Percentiles rank a stretch among this genome's conserved stretches.
Evolutionary conservation across 1,140 invertebrate species (phyloP).

Genomic region (Brachionus rubens): DNA sequence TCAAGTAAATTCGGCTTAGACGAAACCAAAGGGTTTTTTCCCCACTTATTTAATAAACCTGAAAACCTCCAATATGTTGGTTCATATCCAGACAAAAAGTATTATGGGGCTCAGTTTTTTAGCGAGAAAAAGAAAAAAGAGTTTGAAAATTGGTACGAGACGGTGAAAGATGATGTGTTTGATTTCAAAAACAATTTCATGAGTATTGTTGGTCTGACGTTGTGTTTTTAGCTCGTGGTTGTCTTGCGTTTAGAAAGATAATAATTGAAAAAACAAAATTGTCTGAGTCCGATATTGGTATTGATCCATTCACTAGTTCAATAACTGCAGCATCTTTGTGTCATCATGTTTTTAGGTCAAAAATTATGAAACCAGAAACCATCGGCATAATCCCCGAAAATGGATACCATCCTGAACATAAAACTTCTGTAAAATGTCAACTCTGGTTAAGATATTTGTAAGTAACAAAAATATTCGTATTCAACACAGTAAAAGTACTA

Average conservation of each 20-base stretch:
- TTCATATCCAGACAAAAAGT: background rate
- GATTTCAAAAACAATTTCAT: conserved; percentile 42
- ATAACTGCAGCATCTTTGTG: background rate
- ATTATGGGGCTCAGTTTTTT: background rate
- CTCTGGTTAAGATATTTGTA: conserved; percentile 44
- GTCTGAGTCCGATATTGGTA: too few relatives aligned
- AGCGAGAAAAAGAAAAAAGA: background rate
- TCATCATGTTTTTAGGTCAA: conserved; percentile 20
- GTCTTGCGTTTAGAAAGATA: too few relatives aligned
- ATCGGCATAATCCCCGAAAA: conserved; percentile 36
- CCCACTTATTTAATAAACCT: too few relatives aligned
- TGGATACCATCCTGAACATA: conserved; percentile 28
- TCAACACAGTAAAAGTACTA: background rate
- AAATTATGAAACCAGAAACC: background rate
- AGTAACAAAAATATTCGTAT: conserved; percentile 12
- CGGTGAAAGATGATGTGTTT: conserved; percentile 11
- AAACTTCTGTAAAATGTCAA: background rate
- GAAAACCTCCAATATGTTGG: conserved; percentile 44
- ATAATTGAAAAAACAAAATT: too few relatives aligned
- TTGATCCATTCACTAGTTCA: too few relatives aligned
- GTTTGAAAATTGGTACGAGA: conserved; percentile 27
- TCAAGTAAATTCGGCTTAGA: too few relatives aligned
- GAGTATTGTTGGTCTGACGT: background rate
- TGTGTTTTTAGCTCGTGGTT: too few relatives aligned
- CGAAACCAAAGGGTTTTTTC: too few relatives aligned